A percentile compares a stretch with the other conserved stretches of the same genome.
Evolutionary conservation across 2,888 invertebrate genomes (phyloP).

Genomic region (Temnothorax unifasciatus): DNA sequence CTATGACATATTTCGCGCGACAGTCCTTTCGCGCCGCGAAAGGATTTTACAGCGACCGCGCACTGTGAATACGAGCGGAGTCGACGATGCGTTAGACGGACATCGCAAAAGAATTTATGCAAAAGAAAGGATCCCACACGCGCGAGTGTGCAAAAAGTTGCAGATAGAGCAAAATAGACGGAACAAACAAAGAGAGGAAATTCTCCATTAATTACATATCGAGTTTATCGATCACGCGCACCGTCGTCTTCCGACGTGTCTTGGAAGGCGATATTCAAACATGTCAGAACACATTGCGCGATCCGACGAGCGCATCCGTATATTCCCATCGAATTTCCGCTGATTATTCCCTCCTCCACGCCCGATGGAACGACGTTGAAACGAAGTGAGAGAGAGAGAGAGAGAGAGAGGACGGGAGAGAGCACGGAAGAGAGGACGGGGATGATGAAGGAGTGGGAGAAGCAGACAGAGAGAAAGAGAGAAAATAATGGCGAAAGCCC

Average conservation of each 20-base stretch:
- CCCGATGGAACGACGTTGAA: conserved; percentile 65
- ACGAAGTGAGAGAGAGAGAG: conserved; percentile 26
- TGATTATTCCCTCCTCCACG: conserved; percentile 67
- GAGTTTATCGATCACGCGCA: conserved; percentile 6
- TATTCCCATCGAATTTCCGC: conserved; percentile 58
- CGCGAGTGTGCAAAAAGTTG: neutral
- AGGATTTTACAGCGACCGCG: conserved; percentile 1
- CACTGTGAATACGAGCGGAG: neutral
- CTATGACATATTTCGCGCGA: neutral
- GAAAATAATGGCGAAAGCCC: conserved; percentile 45
- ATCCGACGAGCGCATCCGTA: conserved; percentile 33
- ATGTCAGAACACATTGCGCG: conserved; percentile 43
- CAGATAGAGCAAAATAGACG: neutral
- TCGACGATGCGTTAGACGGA: conserved; percentile 38
- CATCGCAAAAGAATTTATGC: conserved; percentile 31
- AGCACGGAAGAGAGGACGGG: conserved; percentile 17
- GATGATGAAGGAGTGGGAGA: neutral
- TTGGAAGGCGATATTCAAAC: conserved; percentile 38
- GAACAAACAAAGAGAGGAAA: neutral
- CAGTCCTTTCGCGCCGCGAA: conserved; percentile 13
- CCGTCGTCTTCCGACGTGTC: conserved; percentile 14
- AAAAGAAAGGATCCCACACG: conserved; percentile 10
- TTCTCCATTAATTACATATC: conserved; percentile 35
- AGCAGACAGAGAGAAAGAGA: conserved; percentile 34
- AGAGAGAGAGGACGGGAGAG: neutral